phyloP scores from a whole-genome alignment of 1,140 invertebrate genomes.

The Ceratosolen solmsi region DNA sequence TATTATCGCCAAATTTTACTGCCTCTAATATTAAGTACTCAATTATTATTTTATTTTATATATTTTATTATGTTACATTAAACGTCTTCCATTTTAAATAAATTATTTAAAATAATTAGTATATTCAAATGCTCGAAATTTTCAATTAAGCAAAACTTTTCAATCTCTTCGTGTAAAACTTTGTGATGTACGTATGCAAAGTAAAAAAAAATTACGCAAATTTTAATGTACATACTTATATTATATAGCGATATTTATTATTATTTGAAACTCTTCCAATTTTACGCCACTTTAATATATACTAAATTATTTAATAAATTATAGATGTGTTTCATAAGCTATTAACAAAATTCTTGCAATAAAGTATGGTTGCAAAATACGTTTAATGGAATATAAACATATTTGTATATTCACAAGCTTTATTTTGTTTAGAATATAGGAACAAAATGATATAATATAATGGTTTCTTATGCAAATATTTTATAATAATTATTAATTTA shows the following conservation, averaged over 20 bases:
- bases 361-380: not conserved
- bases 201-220: not conserved
- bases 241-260: constrained; percentile 21
- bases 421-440: not conserved
- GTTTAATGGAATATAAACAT: constrained; percentile 3
- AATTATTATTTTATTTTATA: too few species aligned
- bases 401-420: not conserved
- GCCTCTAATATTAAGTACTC: constrained; percentile 6
- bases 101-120: not conserved
- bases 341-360: constrained; percentile 16
- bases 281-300: constrained; percentile 30
- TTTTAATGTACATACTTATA: constrained; percentile 19
- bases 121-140: constrained; percentile 11
- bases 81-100: not conserved
- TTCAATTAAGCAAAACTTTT: not conserved
- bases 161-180: not conserved
- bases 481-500: too few species aligned
- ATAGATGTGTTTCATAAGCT: constrained; percentile 12
- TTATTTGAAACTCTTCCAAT: not conserved
- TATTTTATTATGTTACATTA: constrained; percentile 12
- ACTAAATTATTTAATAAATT: constrained; percentile 31
- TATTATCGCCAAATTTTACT: constrained; percentile 36
- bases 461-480: too few species aligned
- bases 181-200: not conserved
- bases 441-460: too few species aligned